phyloP scores from a whole-genome alignment of 2,797 vertebrate species.

The Hyperoplus immaculatus region DNA sequence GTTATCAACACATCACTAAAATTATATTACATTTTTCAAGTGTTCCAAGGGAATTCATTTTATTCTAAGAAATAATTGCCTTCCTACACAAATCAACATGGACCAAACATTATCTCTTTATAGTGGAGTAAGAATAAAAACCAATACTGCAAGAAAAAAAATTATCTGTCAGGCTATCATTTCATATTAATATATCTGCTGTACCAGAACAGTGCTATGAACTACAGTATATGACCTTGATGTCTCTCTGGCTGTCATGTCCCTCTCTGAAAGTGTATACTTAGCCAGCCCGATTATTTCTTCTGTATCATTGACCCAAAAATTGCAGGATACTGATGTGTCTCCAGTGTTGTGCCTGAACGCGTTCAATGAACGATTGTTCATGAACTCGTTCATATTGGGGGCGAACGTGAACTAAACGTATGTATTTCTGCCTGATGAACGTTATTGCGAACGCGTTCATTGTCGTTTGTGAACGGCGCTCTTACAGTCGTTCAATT shows the following conservation, averaged over 20 bases:
- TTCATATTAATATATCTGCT: neutral
- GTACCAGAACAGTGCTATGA: constrained; percentile 1
- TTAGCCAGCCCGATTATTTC: constrained; percentile 15
- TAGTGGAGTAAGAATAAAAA: neutral
- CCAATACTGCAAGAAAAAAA: neutral
- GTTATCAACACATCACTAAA: neutral
- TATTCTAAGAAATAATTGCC: neutral
- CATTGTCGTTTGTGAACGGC: no score
- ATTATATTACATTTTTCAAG: neutral
- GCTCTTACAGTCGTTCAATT: no score
- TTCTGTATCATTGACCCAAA: constrained; percentile 31
- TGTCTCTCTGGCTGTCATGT: constrained; percentile 7
- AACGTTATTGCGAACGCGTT: no score
- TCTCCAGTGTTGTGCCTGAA: constrained; percentile 1
- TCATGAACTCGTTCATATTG: no score
- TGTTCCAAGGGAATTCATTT: neutral
- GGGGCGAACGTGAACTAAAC: no score
- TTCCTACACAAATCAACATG: neutral
- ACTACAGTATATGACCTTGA: neutral
- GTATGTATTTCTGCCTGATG: no score
- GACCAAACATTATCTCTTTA: no score
- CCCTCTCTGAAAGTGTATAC: constrained; percentile 20
- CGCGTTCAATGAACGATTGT: no score
- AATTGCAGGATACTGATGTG: constrained; percentile 56
- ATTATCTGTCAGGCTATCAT: neutral